Conservation (phyloP, 2,797 vertebrate genomes). For the Pangasius sanitwongsei region DNA sequence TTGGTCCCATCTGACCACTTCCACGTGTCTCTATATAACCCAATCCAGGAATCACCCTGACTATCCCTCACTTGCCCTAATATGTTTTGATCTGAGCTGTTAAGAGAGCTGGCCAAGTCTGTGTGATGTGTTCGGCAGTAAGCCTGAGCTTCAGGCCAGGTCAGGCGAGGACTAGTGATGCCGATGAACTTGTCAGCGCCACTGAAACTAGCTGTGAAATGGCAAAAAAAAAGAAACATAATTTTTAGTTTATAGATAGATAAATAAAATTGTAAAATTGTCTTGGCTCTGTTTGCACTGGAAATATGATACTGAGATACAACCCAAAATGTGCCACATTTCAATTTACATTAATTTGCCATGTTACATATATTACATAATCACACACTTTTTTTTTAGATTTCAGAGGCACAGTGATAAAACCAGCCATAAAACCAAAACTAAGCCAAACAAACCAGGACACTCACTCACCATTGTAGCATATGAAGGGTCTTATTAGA, state of each 20-base stretch:
- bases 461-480: conserved; percentile 8
- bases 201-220: background rate
- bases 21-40: conserved; percentile 25
- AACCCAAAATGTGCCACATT: too few relatives aligned
- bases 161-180: background rate
- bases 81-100: background rate
- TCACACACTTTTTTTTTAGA: too few relatives aligned
- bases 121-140: conserved; percentile 40
- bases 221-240: background rate
- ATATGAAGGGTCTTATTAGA: background rate
- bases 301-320: background rate
- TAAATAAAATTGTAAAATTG: too few relatives aligned
- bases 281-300: background rate
- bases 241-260: too few relatives aligned
- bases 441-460: background rate
- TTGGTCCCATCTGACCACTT: conserved; percentile 16
- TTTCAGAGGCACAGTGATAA: too few relatives aligned
- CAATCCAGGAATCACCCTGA: conserved; percentile 1
- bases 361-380: too few relatives aligned
- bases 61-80: rapidly evolving
- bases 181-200: background rate
- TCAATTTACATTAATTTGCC: too few relatives aligned
- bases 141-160: conserved; percentile 17
- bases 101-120: conserved; percentile 35
- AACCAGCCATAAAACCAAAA: background rate